Conservation (phyloP, 2,113 vertebrate species). For the Stomatorhinus ivindoensis region DNA sequence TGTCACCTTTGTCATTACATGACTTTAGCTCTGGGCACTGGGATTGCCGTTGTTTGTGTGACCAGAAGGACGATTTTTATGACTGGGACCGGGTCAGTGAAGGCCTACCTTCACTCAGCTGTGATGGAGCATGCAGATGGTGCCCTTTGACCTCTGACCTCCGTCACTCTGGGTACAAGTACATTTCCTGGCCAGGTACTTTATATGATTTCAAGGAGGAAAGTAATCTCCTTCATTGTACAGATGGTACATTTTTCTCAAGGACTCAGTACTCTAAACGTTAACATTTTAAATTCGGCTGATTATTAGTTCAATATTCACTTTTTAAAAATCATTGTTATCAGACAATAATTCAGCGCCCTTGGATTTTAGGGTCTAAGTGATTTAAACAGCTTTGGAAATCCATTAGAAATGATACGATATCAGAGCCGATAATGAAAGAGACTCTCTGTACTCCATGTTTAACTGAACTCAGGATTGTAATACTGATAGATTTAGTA, state of each 20-base stretch:
- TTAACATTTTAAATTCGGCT: neutral
- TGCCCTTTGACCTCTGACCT: neutral
- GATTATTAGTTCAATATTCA: neutral
- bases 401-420: neutral
- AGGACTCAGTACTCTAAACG: neutral
- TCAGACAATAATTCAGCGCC: neutral
- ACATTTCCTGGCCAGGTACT: neutral
- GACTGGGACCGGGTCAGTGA: neutral
- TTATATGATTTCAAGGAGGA: neutral
- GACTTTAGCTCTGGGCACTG: neutral
- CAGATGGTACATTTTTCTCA: neutral
- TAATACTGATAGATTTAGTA: slow-evolving; percentile 3
- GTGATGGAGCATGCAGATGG: neutral
- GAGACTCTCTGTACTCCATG: neutral
- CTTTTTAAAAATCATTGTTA: neutral
- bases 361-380: neutral
- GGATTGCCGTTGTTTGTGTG: neutral
- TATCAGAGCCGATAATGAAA: neutral
- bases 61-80: neutral
- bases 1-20: neutral
- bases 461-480: neutral
- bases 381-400: neutral
- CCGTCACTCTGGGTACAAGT: neutral
- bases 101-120: neutral
- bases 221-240: neutral